These are phyloP conservation scores for Morone saxatilis DNA, from an alignment of 2,113 vertebrate species.

Conservation along the genomic window DNA sequence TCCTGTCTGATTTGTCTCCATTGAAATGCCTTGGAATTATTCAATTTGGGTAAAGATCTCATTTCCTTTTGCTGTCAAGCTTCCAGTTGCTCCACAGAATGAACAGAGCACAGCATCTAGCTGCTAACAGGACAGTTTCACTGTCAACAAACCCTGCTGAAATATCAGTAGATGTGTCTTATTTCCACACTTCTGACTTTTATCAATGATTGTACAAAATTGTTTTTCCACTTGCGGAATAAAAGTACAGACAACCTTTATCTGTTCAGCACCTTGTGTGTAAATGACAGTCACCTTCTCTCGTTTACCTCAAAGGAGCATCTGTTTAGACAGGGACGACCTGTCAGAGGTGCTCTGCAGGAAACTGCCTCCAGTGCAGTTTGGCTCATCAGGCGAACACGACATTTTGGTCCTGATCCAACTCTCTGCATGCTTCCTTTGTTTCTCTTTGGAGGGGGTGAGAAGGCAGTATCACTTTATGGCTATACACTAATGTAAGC, in stretches of 20 bases:
- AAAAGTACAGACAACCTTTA: neutral
- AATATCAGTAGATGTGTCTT: neutral
- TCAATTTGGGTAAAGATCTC: neutral
- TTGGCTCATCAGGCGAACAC: slow-evolving; percentile 44
- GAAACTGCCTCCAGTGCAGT: slow-evolving; percentile 52
- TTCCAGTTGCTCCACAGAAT: neutral
- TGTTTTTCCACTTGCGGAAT: neutral
- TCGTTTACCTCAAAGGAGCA: slow-evolving; percentile 41
- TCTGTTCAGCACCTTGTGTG: slow-evolving; percentile 5
- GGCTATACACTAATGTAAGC: slow-evolving; percentile 14
- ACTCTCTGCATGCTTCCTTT: slow-evolving; percentile 19
- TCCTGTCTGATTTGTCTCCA: slow-evolving; percentile 18
- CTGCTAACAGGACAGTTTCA: neutral
- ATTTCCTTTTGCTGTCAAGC: slow-evolving; percentile 12
- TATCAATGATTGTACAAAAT: neutral
- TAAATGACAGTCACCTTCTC: slow-evolving; percentile 19
- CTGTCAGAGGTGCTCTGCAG: slow-evolving; percentile 46
- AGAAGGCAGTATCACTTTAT: neutral
- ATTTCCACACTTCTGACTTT: neutral
- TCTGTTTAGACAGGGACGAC: slow-evolving; percentile 44
- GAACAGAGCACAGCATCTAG: neutral
- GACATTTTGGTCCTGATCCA: slow-evolving; percentile 48
- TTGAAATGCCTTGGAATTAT: slow-evolving; percentile 20
- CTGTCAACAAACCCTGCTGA: neutral
- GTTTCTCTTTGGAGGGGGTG: slow-evolving; percentile 2